These are phyloP conservation scores for Lindbergichthys nudifrons DNA, from an alignment of 2,797 vertebrate genomes.

Conservation along the genomic window DNA sequence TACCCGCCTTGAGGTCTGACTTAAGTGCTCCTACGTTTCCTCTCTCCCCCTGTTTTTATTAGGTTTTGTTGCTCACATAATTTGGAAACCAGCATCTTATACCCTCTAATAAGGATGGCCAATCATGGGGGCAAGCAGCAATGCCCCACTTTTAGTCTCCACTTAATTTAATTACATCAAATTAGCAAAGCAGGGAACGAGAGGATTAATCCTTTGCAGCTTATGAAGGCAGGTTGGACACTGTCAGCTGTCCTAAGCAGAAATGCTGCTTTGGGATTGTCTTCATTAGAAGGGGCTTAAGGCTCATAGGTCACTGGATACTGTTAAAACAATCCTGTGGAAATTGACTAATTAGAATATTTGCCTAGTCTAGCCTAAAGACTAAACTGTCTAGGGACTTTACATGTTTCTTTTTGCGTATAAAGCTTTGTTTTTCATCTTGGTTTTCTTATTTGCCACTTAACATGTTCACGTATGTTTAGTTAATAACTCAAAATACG, in stretches of 20 bases:
- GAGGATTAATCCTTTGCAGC: constrained; percentile 68
- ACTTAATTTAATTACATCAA: constrained; percentile 82
- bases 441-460: background rate
- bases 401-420: constrained; percentile 6
- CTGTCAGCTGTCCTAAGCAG: constrained; percentile 67
- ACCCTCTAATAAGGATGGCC: constrained; percentile 74
- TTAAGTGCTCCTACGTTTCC: constrained; percentile 42
- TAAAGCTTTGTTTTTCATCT: constrained; percentile 4
- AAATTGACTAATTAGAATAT: constrained; percentile 68
- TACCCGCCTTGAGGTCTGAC: constrained; percentile 49
- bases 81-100: constrained; percentile 59
- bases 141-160: constrained; percentile 74
- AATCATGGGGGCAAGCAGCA: constrained; percentile 68
- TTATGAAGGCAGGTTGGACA: constrained; percentile 78
- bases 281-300: constrained; percentile 77
- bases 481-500: background rate
- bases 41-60: constrained; percentile 44
- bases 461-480: background rate
- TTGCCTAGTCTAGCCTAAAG: constrained; percentile 40
- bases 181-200: constrained; percentile 69
- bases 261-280: constrained; percentile 70
- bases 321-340: constrained; percentile 70
- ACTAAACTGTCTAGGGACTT: constrained; percentile 18
- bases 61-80: constrained; percentile 51
- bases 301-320: constrained; percentile 73